Evolutionary conservation across 2,113 vertebrate species (phyloP).

Genomic region (Rhinichthys klamathensis): DNA sequence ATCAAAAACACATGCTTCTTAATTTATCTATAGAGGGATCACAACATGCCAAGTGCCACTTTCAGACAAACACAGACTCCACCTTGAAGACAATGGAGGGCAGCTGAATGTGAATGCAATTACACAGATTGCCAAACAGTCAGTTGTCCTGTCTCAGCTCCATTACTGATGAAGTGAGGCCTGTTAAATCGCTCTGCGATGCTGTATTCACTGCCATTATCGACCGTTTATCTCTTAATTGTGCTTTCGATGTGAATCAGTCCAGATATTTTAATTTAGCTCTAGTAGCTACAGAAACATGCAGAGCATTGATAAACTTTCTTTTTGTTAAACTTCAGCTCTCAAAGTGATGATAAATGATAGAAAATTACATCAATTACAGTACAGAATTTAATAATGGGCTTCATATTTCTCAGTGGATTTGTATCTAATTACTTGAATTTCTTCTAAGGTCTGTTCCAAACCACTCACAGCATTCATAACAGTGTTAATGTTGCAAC

Average conservation of each 20-base stretch:
- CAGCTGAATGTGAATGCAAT: slow-evolving; percentile 50
- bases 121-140: slow-evolving; percentile 56
- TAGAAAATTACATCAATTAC: background rate
- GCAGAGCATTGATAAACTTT: slow-evolving; percentile 60
- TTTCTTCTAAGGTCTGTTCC: background rate
- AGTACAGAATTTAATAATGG: background rate
- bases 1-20: slow-evolving; percentile 16
- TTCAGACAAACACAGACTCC: background rate
- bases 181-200: slow-evolving; percentile 66
- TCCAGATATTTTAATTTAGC: slow-evolving; percentile 70
- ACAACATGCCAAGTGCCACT: background rate
- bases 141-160: slow-evolving; percentile 57
- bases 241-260: slow-evolving; percentile 70
- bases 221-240: slow-evolving; percentile 73
- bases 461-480: background rate
- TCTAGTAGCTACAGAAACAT: slow-evolving; percentile 50
- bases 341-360: background rate
- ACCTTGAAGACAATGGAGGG: background rate
- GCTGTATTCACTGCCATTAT: slow-evolving; percentile 68
- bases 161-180: slow-evolving; percentile 55
- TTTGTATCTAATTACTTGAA: background rate
- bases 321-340: slow-evolving; percentile 15
- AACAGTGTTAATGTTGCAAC: background rate
- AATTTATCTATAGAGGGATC: background rate
- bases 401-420: background rate